Percentiles rank a stretch among this genome's conserved stretches.
Evolutionary conservation across 1,140 invertebrate species (phyloP).

Genomic region (Dinoponera quadriceps): DNA sequence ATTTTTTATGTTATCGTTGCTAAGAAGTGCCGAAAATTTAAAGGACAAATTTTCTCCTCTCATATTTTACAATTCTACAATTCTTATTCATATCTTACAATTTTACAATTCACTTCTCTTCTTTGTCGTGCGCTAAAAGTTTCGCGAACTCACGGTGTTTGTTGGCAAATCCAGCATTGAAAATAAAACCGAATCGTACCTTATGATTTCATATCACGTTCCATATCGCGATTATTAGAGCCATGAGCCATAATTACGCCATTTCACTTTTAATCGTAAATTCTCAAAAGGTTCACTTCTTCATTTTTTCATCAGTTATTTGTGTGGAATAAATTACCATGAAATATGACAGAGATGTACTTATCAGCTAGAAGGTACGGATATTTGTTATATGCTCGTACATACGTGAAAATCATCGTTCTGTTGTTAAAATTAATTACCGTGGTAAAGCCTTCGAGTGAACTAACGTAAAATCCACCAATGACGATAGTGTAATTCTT

Average conservation of each 20-base stretch:
- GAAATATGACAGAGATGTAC: slow-evolving; percentile 4
- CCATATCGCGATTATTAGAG: no score
- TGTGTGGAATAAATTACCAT: slow-evolving; percentile 17
- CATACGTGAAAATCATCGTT: background rate
- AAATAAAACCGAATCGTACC: background rate
- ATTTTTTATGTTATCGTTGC: no score
- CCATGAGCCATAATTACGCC: background rate
- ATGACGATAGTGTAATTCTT: background rate
- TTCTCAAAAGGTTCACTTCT: background rate
- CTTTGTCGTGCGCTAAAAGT: no score
- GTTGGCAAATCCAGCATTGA: no score
- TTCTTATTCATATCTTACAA: no score
- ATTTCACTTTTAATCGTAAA: background rate
- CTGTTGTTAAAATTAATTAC: background rate
- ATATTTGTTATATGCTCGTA: background rate
- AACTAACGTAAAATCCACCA: background rate
- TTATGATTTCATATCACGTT: no score
- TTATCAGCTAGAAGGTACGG: slow-evolving; percentile 7
- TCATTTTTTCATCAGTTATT: background rate
- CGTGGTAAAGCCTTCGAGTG: slow-evolving; percentile 13
- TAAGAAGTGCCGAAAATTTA: no score
- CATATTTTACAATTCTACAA: no score
- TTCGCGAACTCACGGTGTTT: no score
- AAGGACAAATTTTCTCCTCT: no score
- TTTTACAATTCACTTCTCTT: no score